These are phyloP conservation scores for Cairina moschata DNA, from an alignment of 2,113 vertebrate species.

Conservation along the genomic window DNA sequence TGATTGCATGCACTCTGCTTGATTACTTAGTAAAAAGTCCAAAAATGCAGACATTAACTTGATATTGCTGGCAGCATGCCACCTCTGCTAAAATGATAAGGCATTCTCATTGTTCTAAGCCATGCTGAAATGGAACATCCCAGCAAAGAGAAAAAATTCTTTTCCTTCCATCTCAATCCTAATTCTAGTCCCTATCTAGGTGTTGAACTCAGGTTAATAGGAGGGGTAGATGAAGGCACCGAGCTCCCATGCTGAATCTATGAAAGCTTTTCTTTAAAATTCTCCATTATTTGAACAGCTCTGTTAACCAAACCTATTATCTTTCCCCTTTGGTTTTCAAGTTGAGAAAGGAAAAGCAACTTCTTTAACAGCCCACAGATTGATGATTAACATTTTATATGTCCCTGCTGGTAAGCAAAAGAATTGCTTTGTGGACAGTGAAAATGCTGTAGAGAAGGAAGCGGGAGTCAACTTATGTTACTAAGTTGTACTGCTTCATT, in stretches of 20 bases:
- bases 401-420: conserved; percentile 83
- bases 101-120: not conserved
- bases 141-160: not conserved
- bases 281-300: conserved; percentile 78
- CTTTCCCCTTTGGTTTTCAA: conserved; percentile 79
- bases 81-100: not conserved
- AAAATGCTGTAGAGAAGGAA: conserved; percentile 78
- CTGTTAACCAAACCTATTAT: conserved; percentile 85
- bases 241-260: conserved; percentile 71
- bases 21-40: not conserved
- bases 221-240: conserved; percentile 59
- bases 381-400: conserved; percentile 86
- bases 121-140: not conserved
- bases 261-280: conserved; percentile 71
- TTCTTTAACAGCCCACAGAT: conserved; percentile 83
- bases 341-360: conserved; percentile 80
- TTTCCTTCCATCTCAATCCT: not conserved
- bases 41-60: not conserved
- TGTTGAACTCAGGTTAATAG: conserved; percentile 61
- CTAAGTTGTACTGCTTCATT: conserved; percentile 82
- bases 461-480: conserved; percentile 77
- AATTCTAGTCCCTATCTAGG: conserved; percentile 11
- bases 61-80: not conserved
- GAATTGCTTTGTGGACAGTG: conserved; percentile 81
- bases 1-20: not conserved